Percentiles rank a stretch among this genome's conserved stretches.
Evolutionary conservation across 2,888 invertebrate genomes (phyloP).

Genomic region (Hypselothyrea guttata): DNA sequence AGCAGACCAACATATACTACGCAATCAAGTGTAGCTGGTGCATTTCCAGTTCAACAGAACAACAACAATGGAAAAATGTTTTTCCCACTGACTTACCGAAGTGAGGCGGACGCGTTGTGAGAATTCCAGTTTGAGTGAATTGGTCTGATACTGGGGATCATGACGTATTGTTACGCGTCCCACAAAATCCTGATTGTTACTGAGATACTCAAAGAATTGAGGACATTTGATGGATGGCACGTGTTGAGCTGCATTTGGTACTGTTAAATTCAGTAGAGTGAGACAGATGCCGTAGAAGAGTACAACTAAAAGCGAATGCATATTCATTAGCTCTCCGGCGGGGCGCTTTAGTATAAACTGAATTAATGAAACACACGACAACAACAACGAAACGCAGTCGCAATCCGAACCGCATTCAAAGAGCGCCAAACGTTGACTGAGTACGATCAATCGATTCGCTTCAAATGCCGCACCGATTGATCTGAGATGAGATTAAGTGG

Average conservation of each 20-base stretch:
- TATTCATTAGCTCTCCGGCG: background rate
- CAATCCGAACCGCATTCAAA: constrained; percentile 32
- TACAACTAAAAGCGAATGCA: constrained; percentile 3
- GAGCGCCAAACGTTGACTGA: constrained; percentile 46
- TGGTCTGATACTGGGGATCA: constrained; percentile 34
- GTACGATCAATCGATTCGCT: constrained; percentile 15
- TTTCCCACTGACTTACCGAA: constrained; percentile 53
- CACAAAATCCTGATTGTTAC: constrained; percentile 36
- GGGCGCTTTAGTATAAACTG: background rate
- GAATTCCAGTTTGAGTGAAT: constrained; percentile 55
- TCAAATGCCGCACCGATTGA: constrained; percentile 1
- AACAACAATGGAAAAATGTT: background rate
- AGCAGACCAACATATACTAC: too few species aligned
- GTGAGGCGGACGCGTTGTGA: constrained; percentile 55
- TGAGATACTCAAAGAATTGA: constrained; percentile 60
- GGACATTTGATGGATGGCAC: constrained; percentile 68
- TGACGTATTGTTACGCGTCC: constrained; percentile 58
- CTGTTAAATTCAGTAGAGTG: background rate
- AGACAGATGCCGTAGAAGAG: constrained; percentile 5
- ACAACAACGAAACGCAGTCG: constrained; percentile 8
- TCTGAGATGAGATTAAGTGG: background rate
- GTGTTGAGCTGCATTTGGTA: constrained; percentile 21
- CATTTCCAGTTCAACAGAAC: too few species aligned
- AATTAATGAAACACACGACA: background rate
- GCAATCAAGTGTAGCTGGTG: too few species aligned